Evolutionary conservation across 1,140 invertebrate species (phyloP), one percentile per base, ranked within the genome.

Genomic region (Caerostris darwini): DNA sequence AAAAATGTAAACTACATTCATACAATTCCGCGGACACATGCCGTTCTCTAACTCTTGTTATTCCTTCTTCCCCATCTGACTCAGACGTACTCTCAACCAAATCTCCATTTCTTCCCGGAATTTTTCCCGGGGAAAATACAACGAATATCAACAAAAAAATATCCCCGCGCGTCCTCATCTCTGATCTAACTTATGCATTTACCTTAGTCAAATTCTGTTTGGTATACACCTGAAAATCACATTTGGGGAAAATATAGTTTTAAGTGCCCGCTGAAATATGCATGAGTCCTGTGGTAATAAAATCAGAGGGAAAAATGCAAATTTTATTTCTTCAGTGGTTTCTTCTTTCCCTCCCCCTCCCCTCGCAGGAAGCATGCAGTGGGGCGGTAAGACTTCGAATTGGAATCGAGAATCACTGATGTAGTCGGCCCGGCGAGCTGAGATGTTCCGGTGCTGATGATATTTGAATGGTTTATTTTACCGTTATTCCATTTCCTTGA

Each of bases 211-310:
- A 87, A 87, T 87, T 87, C 53, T 61, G 56, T 57, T 50, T 57
- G 69, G n/a, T 53, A n/a, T 53, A n/a, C n/a, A 87, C 85, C 85
- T 87, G 85, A 64, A 59, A 87, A 57, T 77, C 85, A 59, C 85
- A 87, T 87, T 64, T 57, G 59, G 59, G 34, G 85, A 87, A 87
- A 87, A 87, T 87, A 87, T 53, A 64, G 59, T 87, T 87, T 87
- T 87, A 87, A 87, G 85, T 87, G 85, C 57, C 34, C 85, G 57
- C 64, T 87, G 85, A 87, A 87, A 87, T 87, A 87, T 87, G 85
- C 85, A 87, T 87, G 85, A 87, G 85, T 14, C 69, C 50, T 64
- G 57, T 5, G 85, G 85, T 57, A 87, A 87, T 87, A 87, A 87
- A 87, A 87, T 87, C 85, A 87, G 34, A 87, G 19, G 50, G n/a